phyloP scores from a whole-genome alignment of 2,888 invertebrate species.

The Aspidapion aeneum region DNA sequence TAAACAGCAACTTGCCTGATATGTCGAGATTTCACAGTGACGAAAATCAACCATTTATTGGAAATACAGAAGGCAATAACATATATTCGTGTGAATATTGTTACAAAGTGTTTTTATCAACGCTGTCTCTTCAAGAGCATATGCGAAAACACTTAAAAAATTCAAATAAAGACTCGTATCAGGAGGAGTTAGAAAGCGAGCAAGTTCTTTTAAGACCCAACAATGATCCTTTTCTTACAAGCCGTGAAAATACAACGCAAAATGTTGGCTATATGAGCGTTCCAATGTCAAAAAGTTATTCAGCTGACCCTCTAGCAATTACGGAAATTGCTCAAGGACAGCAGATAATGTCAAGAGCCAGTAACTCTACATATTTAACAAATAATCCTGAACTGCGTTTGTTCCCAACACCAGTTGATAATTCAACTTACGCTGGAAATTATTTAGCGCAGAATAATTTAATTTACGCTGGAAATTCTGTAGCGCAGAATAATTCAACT shows the following conservation, averaged over 20 bases:
- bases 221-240: conserved; percentile 17
- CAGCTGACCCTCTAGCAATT: neutral
- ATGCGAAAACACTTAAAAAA: conserved; percentile 15
- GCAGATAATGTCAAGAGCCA: neutral
- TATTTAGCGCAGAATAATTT: too few species aligned
- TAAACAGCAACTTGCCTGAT: too few species aligned
- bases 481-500: too few species aligned
- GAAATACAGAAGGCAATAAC: conserved; percentile 7
- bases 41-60: too few species aligned
- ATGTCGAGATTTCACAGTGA: too few species aligned
- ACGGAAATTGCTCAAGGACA: neutral
- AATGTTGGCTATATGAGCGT: too few species aligned
- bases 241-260: too few species aligned
- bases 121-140: conserved; percentile 14
- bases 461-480: neutral
- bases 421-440: neutral
- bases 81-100: conserved; percentile 21
- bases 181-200: conserved; percentile 14
- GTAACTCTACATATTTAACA: too few species aligned
- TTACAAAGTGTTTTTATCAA: conserved; percentile 20
- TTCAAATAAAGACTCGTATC: conserved; percentile 11
- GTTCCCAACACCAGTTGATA: neutral
- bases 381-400: too few species aligned
- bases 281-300: neutral
- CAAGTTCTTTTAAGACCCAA: conserved; percentile 17